Conservation (phyloP, 2,888 invertebrate genomes). For the Cactoblastis cactorum region DNA sequence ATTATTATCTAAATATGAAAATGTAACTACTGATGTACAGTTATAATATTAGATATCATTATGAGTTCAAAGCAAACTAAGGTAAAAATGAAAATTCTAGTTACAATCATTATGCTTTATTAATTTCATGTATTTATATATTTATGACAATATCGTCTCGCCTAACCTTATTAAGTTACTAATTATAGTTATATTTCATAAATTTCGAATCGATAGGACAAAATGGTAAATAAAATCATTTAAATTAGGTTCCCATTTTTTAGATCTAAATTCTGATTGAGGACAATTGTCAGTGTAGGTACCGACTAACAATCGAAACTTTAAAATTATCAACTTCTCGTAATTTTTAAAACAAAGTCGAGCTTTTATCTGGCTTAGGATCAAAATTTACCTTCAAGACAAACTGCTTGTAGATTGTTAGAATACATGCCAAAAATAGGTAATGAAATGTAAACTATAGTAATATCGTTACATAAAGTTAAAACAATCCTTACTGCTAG, state of each 20-base stretch:
- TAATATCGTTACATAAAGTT: conserved; percentile 34
- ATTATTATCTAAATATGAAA: too few species aligned
- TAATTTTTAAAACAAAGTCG: conserved; percentile 53
- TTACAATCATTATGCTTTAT: conserved; percentile 81
- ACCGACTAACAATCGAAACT: conserved; percentile 64
- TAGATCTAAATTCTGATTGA: conserved; percentile 56
- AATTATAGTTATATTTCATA: conserved; percentile 77
- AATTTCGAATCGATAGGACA: conserved; percentile 79
- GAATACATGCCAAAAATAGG: conserved; percentile 3
- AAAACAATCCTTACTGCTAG: conserved; percentile 52
- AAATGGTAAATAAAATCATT: conserved; percentile 72
- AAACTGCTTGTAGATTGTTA: not conserved
- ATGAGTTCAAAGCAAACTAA: too few species aligned
- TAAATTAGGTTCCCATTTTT: conserved; percentile 59
- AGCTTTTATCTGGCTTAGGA: conserved; percentile 68
- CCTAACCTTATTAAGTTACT: conserved; percentile 79
- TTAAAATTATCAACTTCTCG: conserved; percentile 37
- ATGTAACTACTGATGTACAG: too few species aligned
- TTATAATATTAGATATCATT: too few species aligned
- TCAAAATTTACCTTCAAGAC: conserved; percentile 1
- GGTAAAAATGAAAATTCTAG: conserved; percentile 56
- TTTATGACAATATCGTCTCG: conserved; percentile 81
- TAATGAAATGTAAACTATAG: conserved; percentile 22
- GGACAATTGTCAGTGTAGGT: conserved; percentile 55
- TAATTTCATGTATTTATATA: conserved; percentile 81